These are phyloP conservation scores for Gnathonemus longibarbis DNA, from an alignment of 2,113 vertebrate species.

Conservation along the genomic window DNA sequence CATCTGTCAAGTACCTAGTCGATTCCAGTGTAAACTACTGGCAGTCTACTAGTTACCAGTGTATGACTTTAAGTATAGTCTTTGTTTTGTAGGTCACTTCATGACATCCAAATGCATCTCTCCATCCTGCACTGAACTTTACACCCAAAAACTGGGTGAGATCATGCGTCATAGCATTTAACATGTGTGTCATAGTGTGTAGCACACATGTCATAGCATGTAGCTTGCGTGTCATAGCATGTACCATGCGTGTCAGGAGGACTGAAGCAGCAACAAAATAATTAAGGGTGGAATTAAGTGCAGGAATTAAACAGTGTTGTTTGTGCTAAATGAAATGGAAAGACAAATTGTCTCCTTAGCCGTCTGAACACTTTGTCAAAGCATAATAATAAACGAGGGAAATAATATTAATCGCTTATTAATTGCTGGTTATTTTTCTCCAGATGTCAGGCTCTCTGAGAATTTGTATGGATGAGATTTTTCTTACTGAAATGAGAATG, in stretches of 20 bases:
- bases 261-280: neutral
- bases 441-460: neutral
- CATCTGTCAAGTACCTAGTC: neutral
- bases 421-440: neutral
- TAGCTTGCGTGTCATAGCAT: neutral
- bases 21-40: neutral
- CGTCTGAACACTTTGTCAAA: neutral
- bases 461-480: neutral
- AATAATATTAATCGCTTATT: neutral
- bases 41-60: neutral
- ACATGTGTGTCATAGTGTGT: neutral
- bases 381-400: neutral
- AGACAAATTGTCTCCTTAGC: neutral
- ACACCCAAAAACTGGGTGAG: neutral
- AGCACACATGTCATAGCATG: neutral
- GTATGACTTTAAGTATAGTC: neutral
- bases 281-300: neutral
- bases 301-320: neutral
- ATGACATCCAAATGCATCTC: neutral
- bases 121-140: neutral
- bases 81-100: neutral
- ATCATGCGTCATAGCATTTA: neutral
- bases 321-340: conserved; percentile 1
- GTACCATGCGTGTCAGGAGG: neutral
- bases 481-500: neutral